Evolutionary conservation across 1,140 invertebrate species (phyloP).

Genomic region (Coenobita brevimanus): DNA sequence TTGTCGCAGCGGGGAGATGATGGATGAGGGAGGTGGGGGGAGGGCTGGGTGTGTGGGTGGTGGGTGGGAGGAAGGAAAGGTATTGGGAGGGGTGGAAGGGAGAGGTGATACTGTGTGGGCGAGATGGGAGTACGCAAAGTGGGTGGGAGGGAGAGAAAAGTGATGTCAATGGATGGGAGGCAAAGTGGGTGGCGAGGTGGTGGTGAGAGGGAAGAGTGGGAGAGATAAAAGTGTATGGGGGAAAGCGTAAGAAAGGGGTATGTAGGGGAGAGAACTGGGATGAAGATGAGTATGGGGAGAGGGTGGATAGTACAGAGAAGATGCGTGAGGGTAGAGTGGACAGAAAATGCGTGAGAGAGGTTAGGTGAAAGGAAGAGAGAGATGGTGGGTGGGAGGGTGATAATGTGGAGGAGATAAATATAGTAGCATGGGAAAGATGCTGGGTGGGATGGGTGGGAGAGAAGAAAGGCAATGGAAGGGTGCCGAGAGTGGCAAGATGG

Average conservation of each 20-base stretch:
- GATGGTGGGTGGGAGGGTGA: background rate
- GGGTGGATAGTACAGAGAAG: background rate
- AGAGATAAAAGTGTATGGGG: background rate
- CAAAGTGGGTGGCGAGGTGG: background rate
- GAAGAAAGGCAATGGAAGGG: no score
- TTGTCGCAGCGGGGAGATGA: background rate
- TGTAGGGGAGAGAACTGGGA: background rate
- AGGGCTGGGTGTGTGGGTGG: background rate
- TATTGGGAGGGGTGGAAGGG: background rate
- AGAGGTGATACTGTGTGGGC: background rate
- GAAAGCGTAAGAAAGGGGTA: background rate
- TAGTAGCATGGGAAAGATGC: background rate
- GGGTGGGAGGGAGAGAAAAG: background rate
- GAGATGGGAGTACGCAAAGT: background rate
- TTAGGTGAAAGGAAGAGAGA: background rate
- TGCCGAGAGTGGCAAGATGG: no score
- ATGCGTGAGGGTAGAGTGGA: background rate
- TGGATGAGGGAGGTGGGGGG: constrained; percentile 2
- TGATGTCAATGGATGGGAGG: background rate
- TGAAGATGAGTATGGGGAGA: background rate
- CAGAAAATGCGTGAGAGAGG: background rate
- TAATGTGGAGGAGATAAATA: background rate
- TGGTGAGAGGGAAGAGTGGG: background rate
- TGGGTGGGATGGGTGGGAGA: no score
- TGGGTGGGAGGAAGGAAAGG: background rate